Percentiles rank a stretch among this genome's conserved stretches.
These are phyloP conservation scores for Clarias fuscus DNA, from an alignment of 2,797 vertebrate species.

Conservation along the genomic window DNA sequence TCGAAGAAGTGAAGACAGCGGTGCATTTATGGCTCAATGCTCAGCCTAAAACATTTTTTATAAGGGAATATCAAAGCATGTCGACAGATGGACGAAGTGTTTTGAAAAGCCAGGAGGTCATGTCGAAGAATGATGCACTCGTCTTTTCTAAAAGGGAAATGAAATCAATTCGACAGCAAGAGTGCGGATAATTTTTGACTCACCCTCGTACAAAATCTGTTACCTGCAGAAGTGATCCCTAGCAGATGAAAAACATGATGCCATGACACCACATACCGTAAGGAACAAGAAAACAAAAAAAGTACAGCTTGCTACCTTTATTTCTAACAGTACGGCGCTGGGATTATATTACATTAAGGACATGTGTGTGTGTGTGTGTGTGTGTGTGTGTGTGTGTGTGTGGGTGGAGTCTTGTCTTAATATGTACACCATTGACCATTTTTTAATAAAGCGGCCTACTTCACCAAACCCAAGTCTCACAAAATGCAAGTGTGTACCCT, in stretches of 20 bases:
- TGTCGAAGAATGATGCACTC: too few species aligned
- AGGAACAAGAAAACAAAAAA: background rate
- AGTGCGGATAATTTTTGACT: too few species aligned
- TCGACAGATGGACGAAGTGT: too few species aligned
- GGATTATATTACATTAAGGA: too few species aligned
- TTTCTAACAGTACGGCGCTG: background rate
- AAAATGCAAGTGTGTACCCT: background rate
- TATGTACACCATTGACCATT: background rate
- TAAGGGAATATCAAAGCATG: too few species aligned
- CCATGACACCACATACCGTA: background rate
- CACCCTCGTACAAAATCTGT: background rate
- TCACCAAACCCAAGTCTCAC: background rate
- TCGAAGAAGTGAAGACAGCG: too few species aligned
- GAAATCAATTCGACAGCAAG: too few species aligned
- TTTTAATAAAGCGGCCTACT: background rate
- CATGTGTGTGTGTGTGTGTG: background rate
- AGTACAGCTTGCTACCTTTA: background rate
- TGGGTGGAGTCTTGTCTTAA: background rate
- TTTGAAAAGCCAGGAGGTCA: too few species aligned
- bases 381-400: background rate
- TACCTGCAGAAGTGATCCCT: background rate
- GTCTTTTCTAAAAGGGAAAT: too few species aligned
- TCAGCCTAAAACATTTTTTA: too few species aligned
- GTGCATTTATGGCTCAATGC: too few species aligned
- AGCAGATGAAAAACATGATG: too few species aligned